phyloP scores from a whole-genome alignment of 2,797 vertebrate species.

The Sphenopsis melanotis region DNA sequence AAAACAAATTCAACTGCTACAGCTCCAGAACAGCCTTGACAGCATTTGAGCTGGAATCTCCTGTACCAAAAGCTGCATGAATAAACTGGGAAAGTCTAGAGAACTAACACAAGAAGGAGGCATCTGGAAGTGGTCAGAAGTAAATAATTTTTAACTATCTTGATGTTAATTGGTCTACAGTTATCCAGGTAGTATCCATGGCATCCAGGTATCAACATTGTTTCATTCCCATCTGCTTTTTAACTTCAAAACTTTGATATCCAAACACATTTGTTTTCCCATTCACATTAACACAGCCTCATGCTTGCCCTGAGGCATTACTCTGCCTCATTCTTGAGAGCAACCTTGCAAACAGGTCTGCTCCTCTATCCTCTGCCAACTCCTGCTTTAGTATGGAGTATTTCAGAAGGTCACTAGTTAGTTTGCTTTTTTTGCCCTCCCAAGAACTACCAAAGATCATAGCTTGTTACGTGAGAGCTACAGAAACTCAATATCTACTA shows the following conservation, averaged over 20 bases:
- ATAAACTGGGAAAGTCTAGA: background rate
- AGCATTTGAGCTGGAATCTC: background rate
- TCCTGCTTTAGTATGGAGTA: background rate
- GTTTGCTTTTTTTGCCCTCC: background rate
- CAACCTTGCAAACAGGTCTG: background rate
- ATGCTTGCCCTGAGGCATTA: background rate
- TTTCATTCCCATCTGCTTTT: background rate
- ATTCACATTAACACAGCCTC: background rate
- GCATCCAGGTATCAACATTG: background rate
- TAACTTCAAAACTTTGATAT: background rate
- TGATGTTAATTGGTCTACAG: background rate
- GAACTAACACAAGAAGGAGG: background rate
- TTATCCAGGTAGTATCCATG: background rate
- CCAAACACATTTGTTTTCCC: background rate
- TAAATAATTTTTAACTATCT: background rate
- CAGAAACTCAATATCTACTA: background rate
- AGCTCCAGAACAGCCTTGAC: background rate
- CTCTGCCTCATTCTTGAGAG: background rate
- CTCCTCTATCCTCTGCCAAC: background rate
- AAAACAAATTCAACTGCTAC: background rate
- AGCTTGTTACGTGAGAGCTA: background rate
- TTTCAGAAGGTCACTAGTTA: background rate
- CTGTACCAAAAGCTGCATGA: background rate
- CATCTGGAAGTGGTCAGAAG: background rate
- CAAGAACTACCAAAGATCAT: background rate